Evolutionary conservation across 1,140 invertebrate species (phyloP), one percentile per base, ranked within the genome.

Genomic region (Pogonomyrmex californicus): DNA sequence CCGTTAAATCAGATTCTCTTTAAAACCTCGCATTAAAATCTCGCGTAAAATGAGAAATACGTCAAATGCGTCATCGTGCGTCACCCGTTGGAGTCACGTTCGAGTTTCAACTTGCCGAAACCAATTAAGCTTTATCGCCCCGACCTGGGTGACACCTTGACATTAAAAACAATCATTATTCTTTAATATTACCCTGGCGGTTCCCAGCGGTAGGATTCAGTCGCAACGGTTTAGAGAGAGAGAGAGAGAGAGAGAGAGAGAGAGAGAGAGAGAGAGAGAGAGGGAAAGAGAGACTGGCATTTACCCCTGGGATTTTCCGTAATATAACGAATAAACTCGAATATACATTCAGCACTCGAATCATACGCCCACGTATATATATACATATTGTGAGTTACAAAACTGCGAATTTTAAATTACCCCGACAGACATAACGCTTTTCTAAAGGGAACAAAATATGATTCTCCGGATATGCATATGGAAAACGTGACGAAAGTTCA

Each of bases 111-210:
- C 36, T 70, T 36, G 47, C 51, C 17, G 23, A 66, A 41, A 56
- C 38, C 10, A 49, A 81, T 81, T 56, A 70, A 54, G 38, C 7
- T 54, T 68, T 2, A 1, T 41, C 10, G 62, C 77, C 38, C 60
- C 9, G 58, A 62, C n/a, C 5, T 23, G 23, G 58, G 30, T 9
- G 30, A 47, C 17, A 38, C 7, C 3, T 17, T n/a, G 33, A 51
- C 14, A 68, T 79, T 79, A 79, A 79, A 68, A 79, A n/a, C 47
- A 51, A 54, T 38, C 23, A 10, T 47, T 47, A 49, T 51, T 78
- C 58, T 56, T 81, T 7, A 33, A 23, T 68, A 68, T 49, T 49
- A 68, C 0, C 9, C n/a, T 30, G 23, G 14, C 23, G 36, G 14
- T 56, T 49, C 14, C 12, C 7, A 30, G 41, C 9, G 14, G 47